Conservation (phyloP, 2,797 vertebrate species). For the Hoplostethus mediterraneus region DNA sequence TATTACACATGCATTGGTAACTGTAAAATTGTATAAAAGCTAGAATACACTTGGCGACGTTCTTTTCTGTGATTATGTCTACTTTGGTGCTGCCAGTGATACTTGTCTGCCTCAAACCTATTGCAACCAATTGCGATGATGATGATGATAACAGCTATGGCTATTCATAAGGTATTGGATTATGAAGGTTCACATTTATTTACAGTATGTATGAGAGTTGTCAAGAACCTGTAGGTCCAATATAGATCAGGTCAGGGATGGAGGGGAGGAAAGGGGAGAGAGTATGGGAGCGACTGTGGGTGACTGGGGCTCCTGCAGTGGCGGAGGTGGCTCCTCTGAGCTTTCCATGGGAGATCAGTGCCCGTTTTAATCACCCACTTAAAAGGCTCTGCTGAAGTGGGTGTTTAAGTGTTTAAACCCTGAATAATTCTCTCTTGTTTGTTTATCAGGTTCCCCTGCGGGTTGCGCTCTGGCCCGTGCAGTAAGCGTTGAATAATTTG, state of each 20-base stretch:
- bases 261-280: too few species aligned
- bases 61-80: neutral
- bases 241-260: too few species aligned
- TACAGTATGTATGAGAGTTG: neutral
- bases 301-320: conserved; percentile 55
- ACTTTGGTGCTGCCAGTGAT: neutral
- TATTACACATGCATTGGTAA: neutral
- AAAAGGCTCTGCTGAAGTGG: conserved; percentile 78
- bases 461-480: conserved; percentile 69
- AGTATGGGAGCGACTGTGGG: conserved; percentile 32
- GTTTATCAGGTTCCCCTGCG: conserved; percentile 75
- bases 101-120: too few species aligned
- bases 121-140: neutral
- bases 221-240: neutral
- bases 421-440: conserved; percentile 81
- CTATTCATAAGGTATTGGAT: neutral
- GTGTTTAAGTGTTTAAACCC: conserved; percentile 82
- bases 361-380: conserved; percentile 80
- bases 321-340: conserved; percentile 52
- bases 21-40: too few species aligned
- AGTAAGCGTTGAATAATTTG: conserved; percentile 75
- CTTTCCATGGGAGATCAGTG: conserved; percentile 59
- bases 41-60: neutral
- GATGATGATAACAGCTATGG: neutral
- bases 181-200: neutral